Evolutionary conservation across 1,140 invertebrate genomes (phyloP).

Genomic region (Pogonomyrmex californicus): DNA sequence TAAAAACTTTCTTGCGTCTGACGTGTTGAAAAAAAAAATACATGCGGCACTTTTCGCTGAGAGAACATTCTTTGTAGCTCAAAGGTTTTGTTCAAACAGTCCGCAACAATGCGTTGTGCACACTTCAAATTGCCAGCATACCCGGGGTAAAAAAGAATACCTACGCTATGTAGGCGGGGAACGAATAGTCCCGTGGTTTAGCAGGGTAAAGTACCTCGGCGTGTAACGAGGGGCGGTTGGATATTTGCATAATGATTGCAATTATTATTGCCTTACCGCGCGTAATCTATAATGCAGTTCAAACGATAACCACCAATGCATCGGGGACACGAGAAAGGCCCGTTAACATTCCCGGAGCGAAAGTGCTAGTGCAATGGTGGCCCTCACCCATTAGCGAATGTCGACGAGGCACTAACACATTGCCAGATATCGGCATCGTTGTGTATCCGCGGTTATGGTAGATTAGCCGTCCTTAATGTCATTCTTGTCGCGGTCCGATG

Average conservation of each 20-base stretch:
- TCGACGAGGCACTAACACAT: slow-evolving; percentile 59
- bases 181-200: neutral
- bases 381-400: slow-evolving; percentile 47
- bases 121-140: slow-evolving; percentile 41
- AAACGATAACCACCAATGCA: slow-evolving; percentile 75
- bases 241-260: slow-evolving; percentile 77
- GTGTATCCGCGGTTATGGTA: slow-evolving; percentile 55
- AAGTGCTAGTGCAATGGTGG: slow-evolving; percentile 38
- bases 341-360: slow-evolving; percentile 72
- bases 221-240: slow-evolving; percentile 61
- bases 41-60: slow-evolving; percentile 6
- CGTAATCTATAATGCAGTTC: slow-evolving; percentile 74
- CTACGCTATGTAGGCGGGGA: neutral
- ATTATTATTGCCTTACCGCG: slow-evolving; percentile 75
- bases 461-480: slow-evolving; percentile 58
- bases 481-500: slow-evolving; percentile 28
- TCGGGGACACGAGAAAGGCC: slow-evolving; percentile 72
- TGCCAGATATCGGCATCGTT: slow-evolving; percentile 38
- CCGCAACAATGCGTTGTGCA: slow-evolving; percentile 49
- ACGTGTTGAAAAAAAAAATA: slow-evolving; percentile 24
- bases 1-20: slow-evolving; percentile 35
- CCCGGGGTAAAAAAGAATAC: slow-evolving; percentile 41
- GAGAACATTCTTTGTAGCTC: slow-evolving; percentile 54
- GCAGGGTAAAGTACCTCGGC: slow-evolving; percentile 42
- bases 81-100: slow-evolving; percentile 54